Base-by-base conservation (phyloP, 2,113 vertebrate genomes). In the Pontoporia blainvillei region DNA sequence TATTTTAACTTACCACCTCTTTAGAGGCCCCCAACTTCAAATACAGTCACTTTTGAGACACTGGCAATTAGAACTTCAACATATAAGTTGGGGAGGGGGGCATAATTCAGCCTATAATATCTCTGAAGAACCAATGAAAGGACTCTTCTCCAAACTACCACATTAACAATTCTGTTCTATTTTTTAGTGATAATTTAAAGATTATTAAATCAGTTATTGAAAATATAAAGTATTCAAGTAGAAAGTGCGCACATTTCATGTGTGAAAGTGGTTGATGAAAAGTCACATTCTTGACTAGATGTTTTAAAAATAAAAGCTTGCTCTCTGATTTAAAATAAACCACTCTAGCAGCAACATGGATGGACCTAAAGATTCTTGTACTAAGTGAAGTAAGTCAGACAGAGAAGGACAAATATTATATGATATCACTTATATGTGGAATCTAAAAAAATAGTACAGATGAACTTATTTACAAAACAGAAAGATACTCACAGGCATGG, bases 251-350 rank as follows among this genome's bases (percentile, higher is more conserved):
- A 72, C 0, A 91, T 72, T 86, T 81, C 44, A 86, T 72, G 5
- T 81, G 34, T 94, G 31, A 78, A 96, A 90, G 62, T 49, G 36
- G 79, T 66, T 94, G 31, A 81, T 72, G 7, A 79, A 52, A 91
- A 81, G 44, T 72, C 36, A 46, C 57, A 20, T 62, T 94, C 64
- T 81, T 91, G 52, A 71, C 31, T 59, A 91, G 31, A 62, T 66
- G 21, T 75, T 69, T 90, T 61, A 71, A 86, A 93, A 86, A 57
- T 79, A 71, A 90, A 93, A 94, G 49, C 10, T 90, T 90, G 11
- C 62, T 64, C 76, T 90, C n/a, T 90, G 85, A 69, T 67, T 67
- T 75, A 46, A 88, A n/a, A 52, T 78, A 52, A 12, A 52, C 21
- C 46, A 78, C 31, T 78, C 23, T 78, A 78, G 31, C 34, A 52